Conservation (phyloP, 2,888 invertebrate genomes). For the Conomelus anceps region DNA sequence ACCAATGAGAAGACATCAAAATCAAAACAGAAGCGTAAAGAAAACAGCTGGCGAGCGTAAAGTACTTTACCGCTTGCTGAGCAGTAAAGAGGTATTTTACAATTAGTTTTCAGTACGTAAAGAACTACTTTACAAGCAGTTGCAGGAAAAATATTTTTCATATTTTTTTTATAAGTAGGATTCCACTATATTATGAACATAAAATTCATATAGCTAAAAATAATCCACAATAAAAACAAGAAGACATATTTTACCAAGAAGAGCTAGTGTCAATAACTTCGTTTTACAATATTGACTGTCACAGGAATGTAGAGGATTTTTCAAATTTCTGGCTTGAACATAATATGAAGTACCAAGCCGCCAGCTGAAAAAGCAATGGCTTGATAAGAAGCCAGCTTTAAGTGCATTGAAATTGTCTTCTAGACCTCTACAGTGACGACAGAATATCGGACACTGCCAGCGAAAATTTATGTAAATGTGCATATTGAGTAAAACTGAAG, state of each 20-base stretch:
- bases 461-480: background rate
- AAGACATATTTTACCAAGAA: background rate
- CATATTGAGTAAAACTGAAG: background rate
- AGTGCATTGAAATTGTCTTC: background rate
- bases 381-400: background rate
- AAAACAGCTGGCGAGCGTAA: too few species aligned
- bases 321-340: background rate
- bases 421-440: too few species aligned
- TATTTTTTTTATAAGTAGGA: too few species aligned
- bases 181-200: too few species aligned
- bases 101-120: too few species aligned
- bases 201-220: too few species aligned
- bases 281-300: background rate
- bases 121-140: too few species aligned
- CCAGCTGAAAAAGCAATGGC: background rate
- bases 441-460: background rate
- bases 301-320: background rate
- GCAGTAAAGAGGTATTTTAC: too few species aligned
- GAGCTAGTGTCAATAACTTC: background rate
- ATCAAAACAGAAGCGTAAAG: too few species aligned
- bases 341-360: background rate
- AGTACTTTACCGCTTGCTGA: too few species aligned
- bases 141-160: too few species aligned
- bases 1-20: too few species aligned
- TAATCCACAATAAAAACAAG: background rate